Percentiles rank a stretch among this genome's conserved stretches.
Conservation (phyloP, 2,797 vertebrate genomes). For the Dipus sagitta region DNA sequence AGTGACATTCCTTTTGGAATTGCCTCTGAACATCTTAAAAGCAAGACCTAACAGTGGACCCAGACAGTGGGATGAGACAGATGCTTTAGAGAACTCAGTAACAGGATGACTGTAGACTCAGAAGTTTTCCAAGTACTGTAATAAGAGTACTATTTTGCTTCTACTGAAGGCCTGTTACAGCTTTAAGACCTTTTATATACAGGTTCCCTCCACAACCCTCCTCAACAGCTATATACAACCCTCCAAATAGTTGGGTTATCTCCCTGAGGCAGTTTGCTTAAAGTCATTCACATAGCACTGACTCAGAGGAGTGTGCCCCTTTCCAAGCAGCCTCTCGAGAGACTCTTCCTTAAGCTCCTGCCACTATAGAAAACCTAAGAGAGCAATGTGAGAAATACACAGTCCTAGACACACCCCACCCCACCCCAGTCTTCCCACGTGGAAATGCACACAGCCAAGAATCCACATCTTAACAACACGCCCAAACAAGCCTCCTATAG, state of each 20-base stretch:
- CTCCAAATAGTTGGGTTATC: not conserved
- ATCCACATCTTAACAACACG: not conserved
- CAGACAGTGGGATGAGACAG: not conserved
- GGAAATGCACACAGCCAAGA: not conserved
- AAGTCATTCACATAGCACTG: not conserved
- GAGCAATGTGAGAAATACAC: not conserved
- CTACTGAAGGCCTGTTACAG: no score
- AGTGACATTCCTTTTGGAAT: not conserved
- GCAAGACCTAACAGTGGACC: not conserved
- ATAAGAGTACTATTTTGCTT: not conserved
- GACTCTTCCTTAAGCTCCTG: not conserved
- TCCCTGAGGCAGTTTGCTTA: not conserved
- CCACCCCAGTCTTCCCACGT: no score
- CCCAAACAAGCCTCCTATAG: not conserved
- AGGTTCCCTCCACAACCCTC: not conserved
- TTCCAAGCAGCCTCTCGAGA: not conserved
- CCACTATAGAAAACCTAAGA: not conserved
- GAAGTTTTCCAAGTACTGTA: not conserved
- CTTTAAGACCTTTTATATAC: not conserved
- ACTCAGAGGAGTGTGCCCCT: not conserved
- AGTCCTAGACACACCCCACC: not conserved
- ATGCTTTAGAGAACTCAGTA: not conserved
- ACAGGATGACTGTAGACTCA: not conserved
- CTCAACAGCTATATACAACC: no score
- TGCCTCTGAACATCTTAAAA: not conserved